Evolutionary conservation across 2,113 vertebrate genomes (phyloP).

Genomic region (Herpetotheres cachinnans): DNA sequence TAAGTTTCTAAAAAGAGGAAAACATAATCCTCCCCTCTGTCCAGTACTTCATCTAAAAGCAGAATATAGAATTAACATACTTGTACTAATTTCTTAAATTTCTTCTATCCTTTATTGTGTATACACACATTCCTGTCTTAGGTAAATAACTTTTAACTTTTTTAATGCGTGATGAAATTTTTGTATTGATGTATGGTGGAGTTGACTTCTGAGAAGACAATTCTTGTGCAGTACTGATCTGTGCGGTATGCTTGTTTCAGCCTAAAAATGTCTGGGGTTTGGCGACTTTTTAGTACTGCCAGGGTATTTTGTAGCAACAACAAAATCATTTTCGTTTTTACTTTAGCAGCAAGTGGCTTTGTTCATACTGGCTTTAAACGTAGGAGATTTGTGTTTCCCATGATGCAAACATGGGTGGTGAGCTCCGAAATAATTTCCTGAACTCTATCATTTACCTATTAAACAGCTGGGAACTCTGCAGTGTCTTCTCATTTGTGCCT

Average conservation of each 20-base stretch:
- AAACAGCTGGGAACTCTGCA: neutral
- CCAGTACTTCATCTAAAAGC: neutral
- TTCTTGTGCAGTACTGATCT: neutral
- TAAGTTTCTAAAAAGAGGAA: neutral
- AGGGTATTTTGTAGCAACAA: neutral
- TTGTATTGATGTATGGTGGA: neutral
- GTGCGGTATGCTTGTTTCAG: neutral
- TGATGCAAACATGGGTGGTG: neutral
- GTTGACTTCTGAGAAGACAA: neutral
- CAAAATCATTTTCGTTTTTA: neutral
- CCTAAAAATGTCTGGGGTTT: neutral
- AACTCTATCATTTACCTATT: neutral
- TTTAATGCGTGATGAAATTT: neutral
- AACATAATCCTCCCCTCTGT: neutral
- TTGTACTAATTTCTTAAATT: neutral
- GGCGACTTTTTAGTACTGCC: neutral
- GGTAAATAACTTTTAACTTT: neutral
- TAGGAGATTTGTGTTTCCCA: neutral
- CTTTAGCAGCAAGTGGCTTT: neutral
- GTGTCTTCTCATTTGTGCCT: rapidly evolving
- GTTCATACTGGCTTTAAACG: neutral
- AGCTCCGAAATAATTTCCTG: neutral
- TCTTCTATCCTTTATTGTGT: neutral
- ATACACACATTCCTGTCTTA: neutral
- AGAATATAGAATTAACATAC: neutral